Conservation (phyloP, 1,140 invertebrate species). For the Pseudomyrmex pallidus region DNA sequence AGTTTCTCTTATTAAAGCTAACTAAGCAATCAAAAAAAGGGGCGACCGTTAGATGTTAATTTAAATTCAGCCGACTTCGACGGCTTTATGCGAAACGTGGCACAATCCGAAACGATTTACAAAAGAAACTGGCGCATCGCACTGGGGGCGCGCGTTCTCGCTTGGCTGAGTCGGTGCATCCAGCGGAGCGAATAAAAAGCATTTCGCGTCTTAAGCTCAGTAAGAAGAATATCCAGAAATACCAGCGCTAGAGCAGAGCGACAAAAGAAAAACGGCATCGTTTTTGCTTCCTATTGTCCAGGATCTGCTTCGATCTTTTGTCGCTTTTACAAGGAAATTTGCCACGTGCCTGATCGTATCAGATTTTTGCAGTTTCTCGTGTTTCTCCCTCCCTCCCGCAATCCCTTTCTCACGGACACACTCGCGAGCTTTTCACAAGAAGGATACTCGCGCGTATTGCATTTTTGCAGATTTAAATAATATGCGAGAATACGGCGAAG, state of each 20-base stretch:
- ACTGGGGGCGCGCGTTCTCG: not conserved
- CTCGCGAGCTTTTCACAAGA: slow-evolving; percentile 15
- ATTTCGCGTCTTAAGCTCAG: slow-evolving; percentile 54
- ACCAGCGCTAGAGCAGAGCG: slow-evolving; percentile 43
- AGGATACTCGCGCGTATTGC: not conserved
- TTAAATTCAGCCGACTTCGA: slow-evolving; percentile 26
- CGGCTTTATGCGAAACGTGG: slow-evolving; percentile 20
- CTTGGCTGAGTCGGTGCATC: slow-evolving; percentile 45
- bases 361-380: slow-evolving; percentile 44
- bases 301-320: slow-evolving; percentile 47
- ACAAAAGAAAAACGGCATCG: slow-evolving; percentile 16
- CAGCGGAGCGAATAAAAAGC: slow-evolving; percentile 55
- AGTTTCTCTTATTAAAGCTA: slow-evolving; percentile 1
- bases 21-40: slow-evolving; percentile 27
- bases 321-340: slow-evolving; percentile 69
- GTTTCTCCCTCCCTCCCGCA: not conserved
- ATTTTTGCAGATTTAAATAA: not conserved
- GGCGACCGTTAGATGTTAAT: slow-evolving; percentile 32
- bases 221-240: slow-evolving; percentile 65
- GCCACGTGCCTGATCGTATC: slow-evolving; percentile 69
- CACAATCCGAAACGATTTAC: slow-evolving; percentile 44
- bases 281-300: slow-evolving; percentile 32
- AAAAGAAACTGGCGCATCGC: slow-evolving; percentile 44
- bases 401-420: not conserved
- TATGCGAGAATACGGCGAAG: not conserved